Percentiles rank a stretch among this genome's conserved stretches.
Conservation (phyloP, 2,797 vertebrate genomes). For the Orestias chungarensis region DNA sequence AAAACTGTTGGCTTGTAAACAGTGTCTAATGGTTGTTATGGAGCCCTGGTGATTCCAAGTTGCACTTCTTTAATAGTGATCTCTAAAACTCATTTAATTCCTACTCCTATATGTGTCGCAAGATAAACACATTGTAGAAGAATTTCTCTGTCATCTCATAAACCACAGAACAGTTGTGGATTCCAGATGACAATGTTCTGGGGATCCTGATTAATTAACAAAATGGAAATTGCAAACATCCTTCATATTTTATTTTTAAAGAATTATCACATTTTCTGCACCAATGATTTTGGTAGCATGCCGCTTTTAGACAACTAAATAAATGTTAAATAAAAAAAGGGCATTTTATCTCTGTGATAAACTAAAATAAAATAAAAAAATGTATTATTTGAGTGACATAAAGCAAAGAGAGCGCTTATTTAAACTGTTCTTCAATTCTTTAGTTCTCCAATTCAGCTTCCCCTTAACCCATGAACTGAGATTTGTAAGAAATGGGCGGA, state of each 20-base stretch:
- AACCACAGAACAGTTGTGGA: neutral
- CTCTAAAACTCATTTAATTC: neutral
- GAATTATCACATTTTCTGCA: neutral
- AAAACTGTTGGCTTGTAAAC: neutral
- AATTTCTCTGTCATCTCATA: neutral
- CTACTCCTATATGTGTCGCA: neutral
- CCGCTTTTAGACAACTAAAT: neutral
- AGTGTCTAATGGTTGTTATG: neutral
- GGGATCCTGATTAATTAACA: neutral
- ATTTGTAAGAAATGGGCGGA: conserved; percentile 21
- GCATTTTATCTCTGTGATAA: too few species aligned
- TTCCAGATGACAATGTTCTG: neutral
- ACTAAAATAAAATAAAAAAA: neutral
- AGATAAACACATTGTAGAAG: neutral
- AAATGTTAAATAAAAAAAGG: neutral
- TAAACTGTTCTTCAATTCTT: too few species aligned
- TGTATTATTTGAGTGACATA: neutral
- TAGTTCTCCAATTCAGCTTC: conserved; percentile 28
- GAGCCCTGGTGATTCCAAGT: neutral
- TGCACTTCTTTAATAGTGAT: neutral
- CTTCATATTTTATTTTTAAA: neutral
- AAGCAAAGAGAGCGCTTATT: neutral
- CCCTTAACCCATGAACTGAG: conserved; percentile 16
- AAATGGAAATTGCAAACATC: neutral
- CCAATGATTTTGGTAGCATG: neutral